A percentile compares a stretch with the other conserved stretches of the same genome.
Evolutionary conservation across 2,888 invertebrate species (phyloP).

Genomic region (Onthophagus sagittarius): DNA sequence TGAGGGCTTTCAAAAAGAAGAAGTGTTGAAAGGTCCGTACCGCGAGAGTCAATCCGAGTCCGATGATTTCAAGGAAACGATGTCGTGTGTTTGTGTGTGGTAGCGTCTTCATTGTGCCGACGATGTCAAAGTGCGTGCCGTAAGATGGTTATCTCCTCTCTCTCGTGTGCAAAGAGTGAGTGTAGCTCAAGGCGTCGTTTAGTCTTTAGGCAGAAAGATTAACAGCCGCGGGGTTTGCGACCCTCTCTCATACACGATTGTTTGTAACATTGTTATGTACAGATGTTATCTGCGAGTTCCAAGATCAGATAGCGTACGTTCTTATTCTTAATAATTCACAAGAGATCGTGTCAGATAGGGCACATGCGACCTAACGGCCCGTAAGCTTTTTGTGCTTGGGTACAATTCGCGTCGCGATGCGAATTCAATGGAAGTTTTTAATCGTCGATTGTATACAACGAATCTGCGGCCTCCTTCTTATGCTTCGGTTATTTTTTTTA

Average conservation of each 20-base stretch:
- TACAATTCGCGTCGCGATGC: background rate
- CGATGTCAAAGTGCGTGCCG: background rate
- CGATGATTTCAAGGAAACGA: background rate
- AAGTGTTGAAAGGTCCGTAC: background rate
- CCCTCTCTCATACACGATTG: background rate
- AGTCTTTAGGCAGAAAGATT: background rate
- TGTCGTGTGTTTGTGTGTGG: background rate
- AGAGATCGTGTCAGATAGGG: constrained; percentile 18
- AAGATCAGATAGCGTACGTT: constrained; percentile 13
- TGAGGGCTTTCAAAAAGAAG: no score
- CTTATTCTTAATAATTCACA: constrained; percentile 19
- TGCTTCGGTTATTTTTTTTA: background rate
- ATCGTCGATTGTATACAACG: background rate
- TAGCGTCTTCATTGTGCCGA: background rate
- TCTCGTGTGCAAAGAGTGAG: background rate
- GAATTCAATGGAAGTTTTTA: background rate
- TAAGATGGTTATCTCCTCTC: background rate
- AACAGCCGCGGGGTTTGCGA: background rate
- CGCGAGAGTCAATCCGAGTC: background rate
- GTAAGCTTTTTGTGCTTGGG: background rate
- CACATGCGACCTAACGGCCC: background rate
- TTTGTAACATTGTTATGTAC: constrained; percentile 8
- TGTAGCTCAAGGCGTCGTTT: background rate
- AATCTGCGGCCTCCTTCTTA: background rate
- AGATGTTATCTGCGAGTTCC: constrained; percentile 11